Percentiles rank a stretch among this genome's conserved stretches.
phyloP scores from a whole-genome alignment of 2,888 invertebrate species.

The Ommatoiulus sabulosus region DNA sequence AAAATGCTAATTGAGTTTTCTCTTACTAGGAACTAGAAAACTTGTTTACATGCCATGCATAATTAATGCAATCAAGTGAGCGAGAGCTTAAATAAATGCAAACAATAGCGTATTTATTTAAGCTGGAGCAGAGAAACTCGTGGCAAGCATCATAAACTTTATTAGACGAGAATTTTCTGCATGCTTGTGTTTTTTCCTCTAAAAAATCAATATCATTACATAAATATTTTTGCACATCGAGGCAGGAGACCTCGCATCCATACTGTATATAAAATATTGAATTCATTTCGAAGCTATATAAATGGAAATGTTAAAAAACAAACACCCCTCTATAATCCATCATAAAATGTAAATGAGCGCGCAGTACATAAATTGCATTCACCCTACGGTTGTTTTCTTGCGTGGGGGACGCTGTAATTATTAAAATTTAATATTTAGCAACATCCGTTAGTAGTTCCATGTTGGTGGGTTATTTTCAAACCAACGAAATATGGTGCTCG shows the following conservation, averaged over 20 bases:
- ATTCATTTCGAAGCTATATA: conserved; percentile 18
- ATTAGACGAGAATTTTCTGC: not conserved
- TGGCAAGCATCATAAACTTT: conserved; percentile 24
- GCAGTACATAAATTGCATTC: conserved; percentile 19
- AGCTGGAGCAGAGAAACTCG: not conserved
- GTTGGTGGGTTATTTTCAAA: not conserved
- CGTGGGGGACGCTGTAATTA: not conserved
- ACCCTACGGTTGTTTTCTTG: not conserved
- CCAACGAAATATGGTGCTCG: not conserved
- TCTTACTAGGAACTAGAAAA: not conserved
- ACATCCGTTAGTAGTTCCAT: not conserved
- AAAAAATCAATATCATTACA: not conserved
- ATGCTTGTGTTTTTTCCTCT: not conserved
- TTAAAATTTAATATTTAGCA: not conserved
- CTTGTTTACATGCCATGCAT: conserved; percentile 32
- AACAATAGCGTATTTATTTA: conserved; percentile 33
- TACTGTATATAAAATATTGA: not conserved
- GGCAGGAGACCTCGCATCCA: not conserved
- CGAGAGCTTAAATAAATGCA: conserved; percentile 2
- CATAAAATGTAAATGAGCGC: conserved; percentile 18
- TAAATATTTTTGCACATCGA: not conserved
- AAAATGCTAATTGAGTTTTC: conserved; percentile 36
- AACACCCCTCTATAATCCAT: not conserved
- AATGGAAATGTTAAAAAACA: not conserved
- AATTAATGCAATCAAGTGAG: conserved; percentile 42